Percentiles rank a stretch among this genome's conserved stretches.
Conservation (phyloP, 2,113 vertebrate species). For the Drymodes brunneopygia region DNA sequence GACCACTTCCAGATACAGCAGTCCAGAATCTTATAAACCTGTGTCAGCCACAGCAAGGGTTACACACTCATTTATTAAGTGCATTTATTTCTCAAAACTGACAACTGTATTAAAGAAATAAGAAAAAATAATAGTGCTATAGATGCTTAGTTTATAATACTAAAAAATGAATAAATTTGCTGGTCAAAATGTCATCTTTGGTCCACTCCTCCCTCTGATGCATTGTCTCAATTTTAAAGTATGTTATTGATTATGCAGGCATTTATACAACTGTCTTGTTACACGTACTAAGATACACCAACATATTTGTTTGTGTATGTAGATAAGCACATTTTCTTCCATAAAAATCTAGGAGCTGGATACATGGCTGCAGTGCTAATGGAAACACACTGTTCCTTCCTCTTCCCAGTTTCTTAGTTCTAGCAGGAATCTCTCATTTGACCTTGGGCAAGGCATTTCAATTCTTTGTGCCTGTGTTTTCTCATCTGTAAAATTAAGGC, state of each 20-base stretch:
- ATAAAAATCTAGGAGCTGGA: neutral
- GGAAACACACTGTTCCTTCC: neutral
- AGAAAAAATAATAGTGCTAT: neutral
- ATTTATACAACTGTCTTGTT: neutral
- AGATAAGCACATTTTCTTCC: neutral
- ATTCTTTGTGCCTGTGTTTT: conserved; percentile 6
- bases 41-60: neutral
- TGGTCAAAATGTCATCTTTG: neutral
- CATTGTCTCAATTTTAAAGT: neutral
- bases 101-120: neutral
- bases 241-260: neutral
- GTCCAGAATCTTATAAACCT: neutral
- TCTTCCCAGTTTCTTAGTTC: neutral
- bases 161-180: neutral
- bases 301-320: neutral
- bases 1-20: neutral
- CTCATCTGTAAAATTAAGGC: conserved; percentile 56
- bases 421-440: conserved; percentile 35
- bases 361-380: neutral
- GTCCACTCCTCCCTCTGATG: neutral
- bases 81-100: neutral
- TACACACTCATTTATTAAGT: neutral
- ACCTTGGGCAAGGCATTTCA: conserved; percentile 51
- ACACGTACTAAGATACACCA: neutral
- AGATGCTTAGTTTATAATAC: neutral